Evolutionary conservation across 2,797 vertebrate genomes (phyloP).

Genomic region (Acipenser transmontanus): DNA sequence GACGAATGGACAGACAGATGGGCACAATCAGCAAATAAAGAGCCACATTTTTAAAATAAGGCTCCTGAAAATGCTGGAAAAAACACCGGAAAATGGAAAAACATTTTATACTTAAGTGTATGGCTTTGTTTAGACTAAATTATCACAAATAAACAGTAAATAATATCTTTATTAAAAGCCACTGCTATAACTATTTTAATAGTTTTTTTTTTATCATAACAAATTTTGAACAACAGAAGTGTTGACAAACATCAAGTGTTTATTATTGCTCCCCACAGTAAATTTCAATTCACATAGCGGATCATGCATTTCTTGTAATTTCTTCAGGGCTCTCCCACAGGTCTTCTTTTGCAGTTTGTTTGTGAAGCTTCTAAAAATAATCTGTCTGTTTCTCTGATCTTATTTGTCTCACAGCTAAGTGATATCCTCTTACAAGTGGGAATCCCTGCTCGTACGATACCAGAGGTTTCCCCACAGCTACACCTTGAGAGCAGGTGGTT

Average conservation of each 20-base stretch:
- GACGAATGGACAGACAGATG: too few relatives aligned
- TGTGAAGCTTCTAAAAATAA: too few relatives aligned
- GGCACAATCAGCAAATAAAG: too few relatives aligned
- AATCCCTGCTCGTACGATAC: slow-evolving; percentile 11
- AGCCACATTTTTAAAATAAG: too few relatives aligned
- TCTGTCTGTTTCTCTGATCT: slow-evolving; percentile 17
- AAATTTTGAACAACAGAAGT: not conserved
- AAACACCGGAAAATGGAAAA: too few relatives aligned
- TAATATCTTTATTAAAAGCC: too few relatives aligned
- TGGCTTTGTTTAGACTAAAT: too few relatives aligned
- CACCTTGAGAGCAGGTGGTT: not conserved
- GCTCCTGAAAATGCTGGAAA: too few relatives aligned
- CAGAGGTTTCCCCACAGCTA: not conserved
- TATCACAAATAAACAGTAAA: too few relatives aligned
- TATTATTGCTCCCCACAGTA: not conserved
- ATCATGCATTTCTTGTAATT: slow-evolving; percentile 8
- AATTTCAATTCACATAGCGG: slow-evolving; percentile 2
- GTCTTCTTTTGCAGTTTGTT: slow-evolving; percentile 2
- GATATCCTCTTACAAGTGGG: slow-evolving; percentile 14
- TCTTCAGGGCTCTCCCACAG: slow-evolving; percentile 10
- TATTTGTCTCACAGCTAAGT: slow-evolving; percentile 15
- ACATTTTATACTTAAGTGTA: too few relatives aligned
- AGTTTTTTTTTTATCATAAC: not conserved
- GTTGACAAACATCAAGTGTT: not conserved
- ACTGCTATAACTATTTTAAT: not conserved